Evolutionary conservation across 2,888 invertebrate genomes (phyloP).

Genomic region (Amaurobius ferox): DNA sequence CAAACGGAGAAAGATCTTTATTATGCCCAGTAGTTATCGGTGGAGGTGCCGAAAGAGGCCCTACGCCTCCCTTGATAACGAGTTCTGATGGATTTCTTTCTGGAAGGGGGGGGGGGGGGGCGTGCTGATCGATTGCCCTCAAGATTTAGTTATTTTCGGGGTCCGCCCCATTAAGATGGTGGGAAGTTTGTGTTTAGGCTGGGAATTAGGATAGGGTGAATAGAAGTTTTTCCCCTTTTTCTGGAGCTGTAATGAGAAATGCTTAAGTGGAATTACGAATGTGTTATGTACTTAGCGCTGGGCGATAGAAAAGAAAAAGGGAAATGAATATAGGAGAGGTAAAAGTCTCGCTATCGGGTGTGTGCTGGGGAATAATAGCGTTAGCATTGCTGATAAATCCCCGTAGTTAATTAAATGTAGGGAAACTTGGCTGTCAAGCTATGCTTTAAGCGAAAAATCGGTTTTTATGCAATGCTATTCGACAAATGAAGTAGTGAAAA

Average conservation of each 20-base stretch:
- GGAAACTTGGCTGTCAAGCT: too few relatives aligned
- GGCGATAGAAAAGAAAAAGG: neutral
- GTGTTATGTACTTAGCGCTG: conserved; percentile 1
- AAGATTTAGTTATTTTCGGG: conserved; percentile 7
- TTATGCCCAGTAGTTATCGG: conserved; percentile 61
- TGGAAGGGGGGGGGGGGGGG: neutral
- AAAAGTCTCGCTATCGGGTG: too few relatives aligned
- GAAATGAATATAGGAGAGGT: conserved; percentile 3
- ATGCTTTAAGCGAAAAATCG: too few relatives aligned
- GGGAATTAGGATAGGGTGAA: conserved; percentile 7
- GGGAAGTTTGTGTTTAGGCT: conserved; percentile 16
- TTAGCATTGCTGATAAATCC: too few relatives aligned
- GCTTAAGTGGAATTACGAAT: conserved; percentile 16
- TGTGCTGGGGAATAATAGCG: too few relatives aligned
- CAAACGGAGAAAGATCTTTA: conserved; percentile 63
- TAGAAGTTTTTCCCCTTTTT: neutral
- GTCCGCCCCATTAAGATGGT: conserved; percentile 2
- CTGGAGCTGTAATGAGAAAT: conserved; percentile 10
- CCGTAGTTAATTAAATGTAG: too few relatives aligned
- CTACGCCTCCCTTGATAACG: conserved; percentile 42
- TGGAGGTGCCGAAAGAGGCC: conserved; percentile 32
- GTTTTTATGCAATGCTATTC: too few relatives aligned
- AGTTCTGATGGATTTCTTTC: conserved; percentile 68
- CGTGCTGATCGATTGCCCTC: conserved; percentile 10
- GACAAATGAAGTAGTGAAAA: too few relatives aligned